These are phyloP conservation scores for Hapalemur alaotrensis DNA, from an alignment of 2,797 vertebrate species.

Conservation along the genomic window DNA sequence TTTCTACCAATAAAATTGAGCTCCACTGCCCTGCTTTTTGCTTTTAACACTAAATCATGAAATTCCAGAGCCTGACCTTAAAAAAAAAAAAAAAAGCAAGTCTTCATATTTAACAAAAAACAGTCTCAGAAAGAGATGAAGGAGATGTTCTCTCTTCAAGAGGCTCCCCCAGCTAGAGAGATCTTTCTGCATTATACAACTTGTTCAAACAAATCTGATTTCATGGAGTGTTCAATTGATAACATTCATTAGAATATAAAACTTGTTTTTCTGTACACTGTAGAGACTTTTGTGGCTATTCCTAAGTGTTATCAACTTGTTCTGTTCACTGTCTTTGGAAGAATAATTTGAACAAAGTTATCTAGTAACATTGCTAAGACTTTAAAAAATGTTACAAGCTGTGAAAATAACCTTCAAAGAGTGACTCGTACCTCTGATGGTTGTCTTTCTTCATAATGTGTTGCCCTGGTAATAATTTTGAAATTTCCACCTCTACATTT, in stretches of 20 bases:
- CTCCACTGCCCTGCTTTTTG: neutral
- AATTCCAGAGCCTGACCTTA: neutral
- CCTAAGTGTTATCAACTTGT: constrained; percentile 9
- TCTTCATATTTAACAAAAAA: constrained; percentile 31
- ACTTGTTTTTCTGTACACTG: neutral
- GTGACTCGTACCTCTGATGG: neutral
- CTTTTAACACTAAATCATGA: neutral
- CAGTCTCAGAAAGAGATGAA: neutral
- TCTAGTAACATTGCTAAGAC: constrained; percentile 1
- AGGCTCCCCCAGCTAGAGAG: neutral
- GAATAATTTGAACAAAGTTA: constrained; percentile 15
- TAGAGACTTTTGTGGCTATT: neutral
- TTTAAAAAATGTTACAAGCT: constrained; percentile 1
- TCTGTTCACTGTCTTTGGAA: constrained; percentile 24
- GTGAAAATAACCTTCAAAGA: constrained; percentile 44
- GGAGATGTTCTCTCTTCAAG: neutral
- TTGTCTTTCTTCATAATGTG: neutral
- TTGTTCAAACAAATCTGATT: constrained; percentile 3
- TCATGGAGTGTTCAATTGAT: neutral
- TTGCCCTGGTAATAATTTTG: neutral
- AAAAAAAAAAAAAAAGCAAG: neutral
- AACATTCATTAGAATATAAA: constrained; percentile 40
- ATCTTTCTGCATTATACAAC: neutral
- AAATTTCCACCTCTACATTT: neutral
- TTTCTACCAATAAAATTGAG: neutral